phyloP scores from a whole-genome alignment of 2,888 invertebrate species.

The Copidosoma aretas region DNA sequence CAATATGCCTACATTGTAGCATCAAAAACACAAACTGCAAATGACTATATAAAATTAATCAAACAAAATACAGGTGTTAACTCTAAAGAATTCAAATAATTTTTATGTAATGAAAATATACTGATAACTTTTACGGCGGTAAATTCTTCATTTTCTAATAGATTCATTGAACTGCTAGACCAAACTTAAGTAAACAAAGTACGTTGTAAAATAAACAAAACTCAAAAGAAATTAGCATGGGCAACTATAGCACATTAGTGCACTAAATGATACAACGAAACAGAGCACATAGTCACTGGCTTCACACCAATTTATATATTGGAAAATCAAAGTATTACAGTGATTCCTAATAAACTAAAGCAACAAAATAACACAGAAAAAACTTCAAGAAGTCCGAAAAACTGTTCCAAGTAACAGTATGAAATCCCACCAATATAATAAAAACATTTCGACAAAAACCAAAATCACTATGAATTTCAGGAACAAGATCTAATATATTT shows the following conservation, averaged over 20 bases:
- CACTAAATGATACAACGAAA: neutral
- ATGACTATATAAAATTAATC: neutral
- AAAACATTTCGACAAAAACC: too few species aligned
- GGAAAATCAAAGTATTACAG: neutral
- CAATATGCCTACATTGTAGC: neutral
- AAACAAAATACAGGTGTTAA: neutral
- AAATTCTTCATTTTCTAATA: neutral
- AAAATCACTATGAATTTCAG: too few species aligned
- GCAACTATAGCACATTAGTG: neutral
- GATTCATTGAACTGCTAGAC: neutral
- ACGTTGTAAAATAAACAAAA: neutral
- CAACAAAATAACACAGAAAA: neutral
- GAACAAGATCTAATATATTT: too few species aligned
- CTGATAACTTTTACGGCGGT: neutral
- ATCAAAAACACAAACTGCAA: neutral
- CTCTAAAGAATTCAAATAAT: neutral
- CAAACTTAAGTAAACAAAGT: neutral
- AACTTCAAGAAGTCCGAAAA: neutral
- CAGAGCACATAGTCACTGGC: neutral
- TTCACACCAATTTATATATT: neutral
- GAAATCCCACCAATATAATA: neutral
- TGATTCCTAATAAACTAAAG: neutral
- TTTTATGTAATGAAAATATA: neutral
- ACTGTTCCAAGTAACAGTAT: neutral
- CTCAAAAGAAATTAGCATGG: neutral